Percentiles rank a stretch among this genome's conserved stretches.
These are phyloP conservation scores for Brachionus rubens DNA, from an alignment of 1,140 invertebrate genomes.

Conservation along the genomic window DNA sequence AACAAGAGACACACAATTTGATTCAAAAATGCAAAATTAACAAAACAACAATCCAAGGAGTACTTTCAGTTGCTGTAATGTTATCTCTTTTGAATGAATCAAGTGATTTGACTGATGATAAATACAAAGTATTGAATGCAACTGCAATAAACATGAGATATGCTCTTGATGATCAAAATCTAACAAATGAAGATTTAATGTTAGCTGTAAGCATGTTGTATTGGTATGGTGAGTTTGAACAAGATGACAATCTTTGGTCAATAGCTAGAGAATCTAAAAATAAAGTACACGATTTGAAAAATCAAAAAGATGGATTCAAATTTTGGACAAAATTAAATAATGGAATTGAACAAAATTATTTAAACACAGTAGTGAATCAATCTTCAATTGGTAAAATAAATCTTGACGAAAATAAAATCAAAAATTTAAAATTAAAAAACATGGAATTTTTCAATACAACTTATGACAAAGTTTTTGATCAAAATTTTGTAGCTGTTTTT, in stretches of 20 bases:
- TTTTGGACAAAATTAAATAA: no score
- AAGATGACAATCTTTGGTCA: neutral
- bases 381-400: no score
- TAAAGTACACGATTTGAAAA: constrained; percentile 18
- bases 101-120: neutral
- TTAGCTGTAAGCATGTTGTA: neutral
- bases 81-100: constrained; percentile 22
- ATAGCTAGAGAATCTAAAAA: neutral
- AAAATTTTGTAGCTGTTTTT: constrained; percentile 20
- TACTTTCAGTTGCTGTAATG: constrained; percentile 3
- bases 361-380: no score
- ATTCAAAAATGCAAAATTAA: no score
- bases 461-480: neutral
- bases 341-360: no score
- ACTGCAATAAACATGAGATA: constrained; percentile 1
- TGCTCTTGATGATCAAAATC: neutral
- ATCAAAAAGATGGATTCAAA: neutral
- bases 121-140: neutral
- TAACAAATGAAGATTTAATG: constrained; percentile 11
- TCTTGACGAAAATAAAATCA: neutral
- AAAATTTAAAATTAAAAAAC: constrained; percentile 10
- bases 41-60: constrained; percentile 5
- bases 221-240: constrained; percentile 6
- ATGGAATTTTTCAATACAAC: constrained; percentile 3
- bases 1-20: neutral